phyloP scores from a whole-genome alignment of 1,140 invertebrate species.

The Aporrectodea caliginosa region DNA sequence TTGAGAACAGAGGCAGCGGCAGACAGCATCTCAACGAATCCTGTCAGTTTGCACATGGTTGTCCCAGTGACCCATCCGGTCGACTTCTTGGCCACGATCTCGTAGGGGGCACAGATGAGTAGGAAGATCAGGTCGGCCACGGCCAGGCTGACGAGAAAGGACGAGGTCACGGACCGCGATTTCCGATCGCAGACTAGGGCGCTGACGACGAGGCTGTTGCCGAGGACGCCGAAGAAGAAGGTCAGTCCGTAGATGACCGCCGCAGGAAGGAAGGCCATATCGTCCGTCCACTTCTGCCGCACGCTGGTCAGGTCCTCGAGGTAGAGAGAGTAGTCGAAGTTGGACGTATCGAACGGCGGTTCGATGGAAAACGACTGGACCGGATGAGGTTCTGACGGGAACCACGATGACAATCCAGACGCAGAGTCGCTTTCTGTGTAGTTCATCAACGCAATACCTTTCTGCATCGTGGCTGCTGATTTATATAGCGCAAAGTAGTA shows the following conservation, averaged over 20 bases:
- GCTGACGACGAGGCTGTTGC: constrained; percentile 81
- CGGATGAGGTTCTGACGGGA: too few species aligned
- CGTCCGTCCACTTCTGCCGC: constrained; percentile 42
- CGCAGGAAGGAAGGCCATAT: constrained; percentile 45
- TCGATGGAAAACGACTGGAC: too few species aligned
- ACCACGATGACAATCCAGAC: too few species aligned
- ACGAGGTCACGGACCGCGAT: constrained; percentile 85
- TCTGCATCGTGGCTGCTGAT: too few species aligned
- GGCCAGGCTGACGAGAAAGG: constrained; percentile 86
- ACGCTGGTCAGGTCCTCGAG: constrained; percentile 41
- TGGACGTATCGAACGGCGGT: too few species aligned
- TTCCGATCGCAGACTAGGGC: constrained; percentile 77
- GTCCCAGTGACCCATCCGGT: constrained; percentile 72
- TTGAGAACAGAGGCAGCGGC: constrained; percentile 52
- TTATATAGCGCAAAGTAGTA: too few species aligned
- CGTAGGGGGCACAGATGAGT: constrained; percentile 79
- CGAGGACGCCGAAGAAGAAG: constrained; percentile 73
- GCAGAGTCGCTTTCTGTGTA: too few species aligned
- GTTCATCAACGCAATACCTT: too few species aligned
- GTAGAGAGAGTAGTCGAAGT: constrained; percentile 40
- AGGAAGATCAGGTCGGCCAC: constrained; percentile 86
- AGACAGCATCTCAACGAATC: constrained; percentile 50
- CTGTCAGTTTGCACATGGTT: constrained; percentile 57
- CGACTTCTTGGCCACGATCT: constrained; percentile 82
- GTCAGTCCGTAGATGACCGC: constrained; percentile 67